Evolutionary conservation across 1,140 invertebrate species (phyloP), one percentile per base, ranked within the genome.

Genomic region (Anadara kagoshimensis): DNA sequence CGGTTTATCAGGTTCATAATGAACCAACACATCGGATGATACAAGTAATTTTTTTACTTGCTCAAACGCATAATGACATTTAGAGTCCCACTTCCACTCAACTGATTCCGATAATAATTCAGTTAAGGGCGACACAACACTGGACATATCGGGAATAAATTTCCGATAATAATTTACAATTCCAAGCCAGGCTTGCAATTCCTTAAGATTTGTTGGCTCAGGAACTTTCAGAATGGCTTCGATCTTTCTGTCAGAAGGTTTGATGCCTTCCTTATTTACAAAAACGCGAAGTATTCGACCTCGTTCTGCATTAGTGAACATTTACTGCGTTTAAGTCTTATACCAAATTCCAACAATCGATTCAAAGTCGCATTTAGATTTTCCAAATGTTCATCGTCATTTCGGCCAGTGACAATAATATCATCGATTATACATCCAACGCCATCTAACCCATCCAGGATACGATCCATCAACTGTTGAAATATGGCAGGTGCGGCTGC

Each of bases 401-500:
- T 76, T 29, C 24, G n/a, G 7, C 69, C 74, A 2, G 49, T 89
- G 51, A 70, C 89, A 84, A 79, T 69, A 44, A 79, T 73, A 45
- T 71, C 75, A 68, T 79, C 78, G 16, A 69, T 41, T 14, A 72
- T 73, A 53, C 70, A 75, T 44, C 71, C 47, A 8, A 75, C 72
- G 14, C 72, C 54, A 41, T 26, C 75, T 79, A 47, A 51, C 49
- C 71, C 76, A 45, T 58, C 24, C 11, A 91, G 24, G 5, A 78
- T 57, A 69, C 82, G 59, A 51, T 90, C 87, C 36, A 92, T 89
- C 20, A 86, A 80, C 64, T 83, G 51, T 73, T 92, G 88, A 69
- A 91, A 92, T 63, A 90, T 88, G 12, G 82, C 76, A 14, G 90
- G 89, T 0, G 90, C 90, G 8, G 86, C 86, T 64, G 90, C 58